Percentiles rank a stretch among this genome's conserved stretches.
phyloP scores from a whole-genome alignment of 2,888 invertebrate genomes.

The Thera obeliscata region DNA sequence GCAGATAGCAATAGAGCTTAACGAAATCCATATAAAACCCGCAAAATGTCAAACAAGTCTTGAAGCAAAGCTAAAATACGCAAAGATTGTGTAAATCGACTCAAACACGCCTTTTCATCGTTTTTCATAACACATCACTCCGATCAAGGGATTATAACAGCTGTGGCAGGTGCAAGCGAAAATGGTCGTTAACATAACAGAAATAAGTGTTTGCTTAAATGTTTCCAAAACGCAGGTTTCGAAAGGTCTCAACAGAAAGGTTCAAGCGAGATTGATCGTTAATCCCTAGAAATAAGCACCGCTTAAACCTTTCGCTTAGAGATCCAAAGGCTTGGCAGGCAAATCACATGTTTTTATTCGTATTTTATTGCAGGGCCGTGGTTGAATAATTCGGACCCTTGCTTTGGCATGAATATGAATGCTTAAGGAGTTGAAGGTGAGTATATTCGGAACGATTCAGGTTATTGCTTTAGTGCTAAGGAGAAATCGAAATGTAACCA shows the following conservation, averaged over 20 bases:
- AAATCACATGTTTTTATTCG: slow-evolving; percentile 31
- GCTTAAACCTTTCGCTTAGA: slow-evolving; percentile 8
- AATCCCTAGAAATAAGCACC: slow-evolving; percentile 19
- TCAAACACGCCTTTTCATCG: slow-evolving; percentile 6
- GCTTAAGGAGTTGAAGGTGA: slow-evolving; percentile 20
- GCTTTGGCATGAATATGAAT: slow-evolving; percentile 22
- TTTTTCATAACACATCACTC: slow-evolving; percentile 18
- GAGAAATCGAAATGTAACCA: slow-evolving; percentile 16
- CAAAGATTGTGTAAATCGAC: not conserved
- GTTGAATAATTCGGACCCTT: slow-evolving; percentile 25
- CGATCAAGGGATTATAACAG: not conserved
- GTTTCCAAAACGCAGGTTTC: slow-evolving; percentile 6
- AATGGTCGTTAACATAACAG: slow-evolving; percentile 3
- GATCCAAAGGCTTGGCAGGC: slow-evolving; percentile 23
- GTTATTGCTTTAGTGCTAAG: slow-evolving; percentile 12
- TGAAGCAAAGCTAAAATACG: too few species aligned
- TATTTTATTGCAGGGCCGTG: slow-evolving; percentile 30
- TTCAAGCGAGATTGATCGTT: slow-evolving; percentile 21
- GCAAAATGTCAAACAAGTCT: too few species aligned
- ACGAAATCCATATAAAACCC: too few species aligned
- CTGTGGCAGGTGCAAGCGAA: slow-evolving; percentile 15
- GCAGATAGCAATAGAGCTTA: too few species aligned
- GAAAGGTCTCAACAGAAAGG: slow-evolving; percentile 2
- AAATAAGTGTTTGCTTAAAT: not conserved
- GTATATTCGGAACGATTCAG: slow-evolving; percentile 11